Evolutionary conservation across 1,140 invertebrate genomes (phyloP), one percentile per base, ranked within the genome.

Genomic region (Hylaeus anthracinus): DNA sequence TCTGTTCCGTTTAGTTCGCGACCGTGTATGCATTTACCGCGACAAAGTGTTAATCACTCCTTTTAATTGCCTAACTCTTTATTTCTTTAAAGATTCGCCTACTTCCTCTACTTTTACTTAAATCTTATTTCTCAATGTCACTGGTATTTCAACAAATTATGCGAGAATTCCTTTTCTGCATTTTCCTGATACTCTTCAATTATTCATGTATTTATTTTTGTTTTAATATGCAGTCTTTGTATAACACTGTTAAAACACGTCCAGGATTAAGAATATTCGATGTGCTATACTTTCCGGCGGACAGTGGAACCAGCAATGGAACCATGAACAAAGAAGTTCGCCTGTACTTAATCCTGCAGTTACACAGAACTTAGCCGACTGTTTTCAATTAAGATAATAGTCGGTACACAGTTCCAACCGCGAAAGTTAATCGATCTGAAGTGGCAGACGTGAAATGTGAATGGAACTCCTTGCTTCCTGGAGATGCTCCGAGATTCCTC

Each of bases 321-420:
- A 75, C 72, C 48, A 15, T 48, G 61, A 55, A 51, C 48, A 51
- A 74, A 65, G 45, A 65, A 37, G 48, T 41, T 41, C 48, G 61
- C 48, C 56, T 43, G 37, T 61, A 45, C 48, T 75, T 75, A 65
- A 75, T 75, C 72, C 48, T 53, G 39, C 63, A 55, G 64, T 75
- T 39, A 61, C 14, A 65, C 61, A 55, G 53, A 75, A 75, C 61
- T 75, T 75, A 51, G 41, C 72, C 61, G 72, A 75, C 72, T 75
- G 72, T 75, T 75, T 75, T 75, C 72, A 75, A 75, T 75, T 75
- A 75, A 75, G 72, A 75, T 75, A 75, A 65, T 75, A 75, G 72
- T 39, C 37, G 51, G 61, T 65, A 41, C 43, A 75, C 72, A 56
- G 72, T 43, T 37, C 39, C 51, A 65, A 15, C 39, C 51, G 15